Percentiles rank a stretch among this genome's conserved stretches.
These are phyloP conservation scores for Lasioglossum malachurum DNA, from an alignment of 2,888 invertebrate species.

Conservation along the genomic window DNA sequence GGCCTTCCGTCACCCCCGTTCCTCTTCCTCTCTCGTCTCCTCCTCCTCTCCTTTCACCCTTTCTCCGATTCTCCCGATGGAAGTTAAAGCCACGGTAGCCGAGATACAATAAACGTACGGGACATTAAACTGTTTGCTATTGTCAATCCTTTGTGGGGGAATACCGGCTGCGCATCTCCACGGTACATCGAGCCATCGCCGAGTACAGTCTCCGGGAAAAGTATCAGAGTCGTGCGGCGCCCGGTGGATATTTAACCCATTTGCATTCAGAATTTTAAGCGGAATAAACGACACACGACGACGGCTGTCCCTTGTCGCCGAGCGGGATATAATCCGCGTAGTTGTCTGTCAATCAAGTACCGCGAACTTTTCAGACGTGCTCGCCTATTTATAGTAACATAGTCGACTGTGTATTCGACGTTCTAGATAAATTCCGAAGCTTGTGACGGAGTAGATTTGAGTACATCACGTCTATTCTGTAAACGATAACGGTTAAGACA, in stretches of 20 bases:
- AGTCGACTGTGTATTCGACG: too few relatives aligned
- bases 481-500: neutral
- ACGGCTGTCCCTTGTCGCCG: too few relatives aligned
- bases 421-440: too few relatives aligned
- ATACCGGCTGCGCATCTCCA: conserved; percentile 53
- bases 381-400: neutral
- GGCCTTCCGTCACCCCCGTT: conserved; percentile 50
- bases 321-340: too few relatives aligned
- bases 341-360: neutral
- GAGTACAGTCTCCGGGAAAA: conserved; percentile 48
- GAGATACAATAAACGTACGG: conserved; percentile 83
- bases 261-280: neutral
- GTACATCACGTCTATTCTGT: too few relatives aligned
- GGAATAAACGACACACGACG: neutral
- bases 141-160: conserved; percentile 80
- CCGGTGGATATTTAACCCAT: neutral
- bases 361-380: neutral
- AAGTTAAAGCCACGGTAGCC: conserved; percentile 78
- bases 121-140: conserved; percentile 84
- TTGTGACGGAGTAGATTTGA: too few relatives aligned
- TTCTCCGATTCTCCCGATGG: conserved; percentile 46
- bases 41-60: conserved; percentile 55
- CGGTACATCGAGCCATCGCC: neutral
- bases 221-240: conserved; percentile 13
- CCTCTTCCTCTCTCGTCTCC: conserved; percentile 28